Base-by-base conservation (phyloP, 2,113 vertebrate genomes). In the Cochlearius cochlearius region DNA sequence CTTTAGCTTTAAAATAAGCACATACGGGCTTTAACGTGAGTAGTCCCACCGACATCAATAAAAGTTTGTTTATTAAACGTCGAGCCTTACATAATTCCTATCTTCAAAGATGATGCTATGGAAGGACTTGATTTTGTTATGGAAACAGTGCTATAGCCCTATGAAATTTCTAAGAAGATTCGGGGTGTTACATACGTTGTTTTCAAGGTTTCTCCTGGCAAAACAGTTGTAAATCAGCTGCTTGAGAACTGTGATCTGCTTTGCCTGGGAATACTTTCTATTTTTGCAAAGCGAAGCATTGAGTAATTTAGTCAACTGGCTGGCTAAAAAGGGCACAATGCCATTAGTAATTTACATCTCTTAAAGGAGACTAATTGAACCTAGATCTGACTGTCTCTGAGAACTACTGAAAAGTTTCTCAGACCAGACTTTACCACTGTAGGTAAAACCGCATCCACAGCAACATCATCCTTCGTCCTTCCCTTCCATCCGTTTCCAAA, bases 341-440 rank as follows among this genome's bases (percentile, higher is more conserved):
- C 58, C 79, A 79, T 92, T 75, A 59, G 25, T 56, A 58, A 85
- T 87, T 96, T 87, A 58, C 66, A 53, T 92, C 60, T 82, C 73
- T 64, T 95, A 85, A 86, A 93, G 64, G 64, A 79, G 62, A 50
- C 59, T 78, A 32, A 64, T 64, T 84, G 74, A 85, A 84, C 49
- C 5, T 69, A 75, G 30, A 43, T 63, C 47, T 63, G 71, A 16
- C 39, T 58, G 47, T 69, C 77, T 89, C 88, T 56, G 15, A 84
- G 76, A 96, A 43, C 49, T 41, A 12, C 53, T 1, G 9, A 64
- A 49, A 86, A 68, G 50, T 74, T 74, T 75, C 56, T 84, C 43
- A 14, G 39, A 12, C 59, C 39, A 87, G 60, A 43, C 47, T 75
- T 82, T 21, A 16, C 34, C 22, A 47, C 23, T 5, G 0, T 55